Conservation (phyloP, 1,140 invertebrate genomes). For the Leptinotarsa lineolata region DNA sequence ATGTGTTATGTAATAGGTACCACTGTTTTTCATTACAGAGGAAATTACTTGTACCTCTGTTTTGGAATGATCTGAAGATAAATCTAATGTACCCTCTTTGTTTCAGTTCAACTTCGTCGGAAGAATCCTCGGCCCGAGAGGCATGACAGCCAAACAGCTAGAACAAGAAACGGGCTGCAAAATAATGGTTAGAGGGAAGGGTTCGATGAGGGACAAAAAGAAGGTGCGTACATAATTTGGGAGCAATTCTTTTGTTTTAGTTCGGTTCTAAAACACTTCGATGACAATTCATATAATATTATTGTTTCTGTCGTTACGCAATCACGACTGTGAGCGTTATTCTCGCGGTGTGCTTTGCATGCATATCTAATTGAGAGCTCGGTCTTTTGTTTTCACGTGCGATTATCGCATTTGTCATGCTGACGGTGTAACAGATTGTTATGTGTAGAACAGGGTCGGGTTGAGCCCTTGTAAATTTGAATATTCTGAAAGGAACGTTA, state of each 20-base stretch:
- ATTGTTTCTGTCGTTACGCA: not conserved
- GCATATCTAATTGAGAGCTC: slow-evolving; percentile 17
- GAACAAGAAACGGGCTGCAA: slow-evolving; percentile 99
- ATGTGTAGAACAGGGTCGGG: not conserved
- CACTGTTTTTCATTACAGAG: too few relatives aligned
- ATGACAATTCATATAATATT: not conserved
- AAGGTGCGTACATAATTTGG: slow-evolving; percentile 76
- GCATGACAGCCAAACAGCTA: slow-evolving; percentile 99
- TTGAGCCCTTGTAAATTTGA: not conserved
- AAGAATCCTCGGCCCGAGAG: slow-evolving; percentile 96
- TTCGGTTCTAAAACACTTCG: not conserved
- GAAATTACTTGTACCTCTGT: too few relatives aligned
- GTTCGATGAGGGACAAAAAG: slow-evolving; percentile 99
- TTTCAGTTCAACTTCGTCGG: slow-evolving; percentile 99
- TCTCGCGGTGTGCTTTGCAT: not conserved
- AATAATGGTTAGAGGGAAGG: slow-evolving; percentile 99
- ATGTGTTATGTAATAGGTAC: too few relatives aligned
- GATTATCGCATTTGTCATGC: slow-evolving; percentile 11
- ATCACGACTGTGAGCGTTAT: not conserved
- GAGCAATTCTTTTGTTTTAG: slow-evolving; percentile 16
- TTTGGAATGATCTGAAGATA: not conserved
- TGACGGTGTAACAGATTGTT: not conserved
- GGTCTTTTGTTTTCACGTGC: slow-evolving; percentile 13
- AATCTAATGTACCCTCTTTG: too few relatives aligned
- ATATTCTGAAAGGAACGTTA: too few relatives aligned